Evolutionary conservation across 2,797 vertebrate species (phyloP).

Genomic region (Tarsius wallacei): DNA sequence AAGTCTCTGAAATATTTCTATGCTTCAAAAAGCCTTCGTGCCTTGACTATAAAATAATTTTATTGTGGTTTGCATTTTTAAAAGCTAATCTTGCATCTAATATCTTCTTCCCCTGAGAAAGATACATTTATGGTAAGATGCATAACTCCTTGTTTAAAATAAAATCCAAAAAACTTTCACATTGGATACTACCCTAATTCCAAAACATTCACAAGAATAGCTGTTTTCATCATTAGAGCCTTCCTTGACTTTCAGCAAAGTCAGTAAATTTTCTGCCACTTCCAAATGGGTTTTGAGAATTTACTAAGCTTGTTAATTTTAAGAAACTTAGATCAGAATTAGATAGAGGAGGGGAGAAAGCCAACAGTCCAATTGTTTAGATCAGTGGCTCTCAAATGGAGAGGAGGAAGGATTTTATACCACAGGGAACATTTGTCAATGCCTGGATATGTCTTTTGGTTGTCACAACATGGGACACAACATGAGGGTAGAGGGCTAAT

Average conservation of each 20-base stretch:
- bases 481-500: background rate
- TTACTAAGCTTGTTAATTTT: slow-evolving; percentile 48
- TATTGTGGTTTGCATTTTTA: slow-evolving; percentile 3
- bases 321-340: slow-evolving; percentile 15
- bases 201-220: background rate
- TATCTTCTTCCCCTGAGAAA: background rate
- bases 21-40: background rate
- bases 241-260: slow-evolving; percentile 38
- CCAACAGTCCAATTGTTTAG: background rate
- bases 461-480: background rate
- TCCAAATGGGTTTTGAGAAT: slow-evolving; percentile 28
- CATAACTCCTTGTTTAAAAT: background rate
- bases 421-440: background rate
- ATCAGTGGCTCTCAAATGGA: background rate
- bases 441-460: background rate
- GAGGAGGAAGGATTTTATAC: background rate
- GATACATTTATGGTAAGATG: background rate
- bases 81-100: slow-evolving; percentile 18
- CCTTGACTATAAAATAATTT: background rate
- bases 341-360: background rate
- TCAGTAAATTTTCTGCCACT: slow-evolving; percentile 7
- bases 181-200: slow-evolving; percentile 1
- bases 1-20: slow-evolving; percentile 13
- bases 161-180: background rate
- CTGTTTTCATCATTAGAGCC: background rate